A percentile compares a stretch with the other conserved stretches of the same genome.
phyloP scores from a whole-genome alignment of 1,140 invertebrate species.

The Zaprionus gabonicus region DNA sequence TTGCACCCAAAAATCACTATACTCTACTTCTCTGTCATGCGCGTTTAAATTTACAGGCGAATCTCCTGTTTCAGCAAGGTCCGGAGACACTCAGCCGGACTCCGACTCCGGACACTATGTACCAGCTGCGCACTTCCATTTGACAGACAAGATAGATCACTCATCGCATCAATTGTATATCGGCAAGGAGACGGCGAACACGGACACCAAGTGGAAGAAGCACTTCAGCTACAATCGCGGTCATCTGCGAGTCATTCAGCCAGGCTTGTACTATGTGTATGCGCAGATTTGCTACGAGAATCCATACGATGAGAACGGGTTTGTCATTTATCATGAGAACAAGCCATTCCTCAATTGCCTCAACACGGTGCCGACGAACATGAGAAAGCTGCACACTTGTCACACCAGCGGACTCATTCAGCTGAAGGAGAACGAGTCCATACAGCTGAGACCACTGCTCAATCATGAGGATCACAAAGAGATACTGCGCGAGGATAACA shows the following conservation, averaged over 20 bases:
- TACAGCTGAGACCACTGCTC: conserved; percentile 87
- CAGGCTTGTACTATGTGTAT: conserved; percentile 88
- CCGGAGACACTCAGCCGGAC: conserved; percentile 17
- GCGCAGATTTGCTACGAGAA: conserved; percentile 89
- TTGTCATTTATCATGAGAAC: conserved; percentile 86
- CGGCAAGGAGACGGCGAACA: conserved; percentile 56
- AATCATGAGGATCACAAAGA: conserved; percentile 88
- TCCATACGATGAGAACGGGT: conserved; percentile 88
- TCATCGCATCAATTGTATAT: conserved; percentile 74
- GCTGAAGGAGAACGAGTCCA: conserved; percentile 87
- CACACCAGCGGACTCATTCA: conserved; percentile 89
- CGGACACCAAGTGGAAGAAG: conserved; percentile 47
- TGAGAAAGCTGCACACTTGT: conserved; percentile 88
- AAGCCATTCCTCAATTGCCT: conserved; percentile 85
- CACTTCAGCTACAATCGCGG: conserved; percentile 81
- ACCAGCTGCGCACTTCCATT: conserved; percentile 74
- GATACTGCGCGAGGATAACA: conserved; percentile 87
- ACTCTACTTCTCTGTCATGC: conserved; percentile 33
- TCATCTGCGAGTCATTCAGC: conserved; percentile 85
- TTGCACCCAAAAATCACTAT: conserved; percentile 3
- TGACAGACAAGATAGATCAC: conserved; percentile 44
- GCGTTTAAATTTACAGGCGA: conserved; percentile 73
- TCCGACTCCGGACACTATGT: neutral
- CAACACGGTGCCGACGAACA: conserved; percentile 86
- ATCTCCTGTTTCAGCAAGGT: conserved; percentile 82